Evolutionary conservation across 2,797 vertebrate species (phyloP), one percentile per base, ranked within the genome.

Genomic region (Capromys pilorides): DNA sequence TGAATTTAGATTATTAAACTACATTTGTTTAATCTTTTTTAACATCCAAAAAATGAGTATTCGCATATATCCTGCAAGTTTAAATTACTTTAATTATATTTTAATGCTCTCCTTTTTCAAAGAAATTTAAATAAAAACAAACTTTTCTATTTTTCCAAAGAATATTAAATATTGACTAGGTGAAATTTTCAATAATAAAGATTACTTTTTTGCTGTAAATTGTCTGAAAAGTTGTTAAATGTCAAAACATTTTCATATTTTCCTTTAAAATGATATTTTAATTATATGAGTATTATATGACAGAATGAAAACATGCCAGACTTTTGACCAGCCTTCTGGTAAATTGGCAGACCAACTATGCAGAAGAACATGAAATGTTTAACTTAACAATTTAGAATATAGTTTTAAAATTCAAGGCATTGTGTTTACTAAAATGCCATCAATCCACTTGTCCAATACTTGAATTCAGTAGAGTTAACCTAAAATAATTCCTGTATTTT

Each of bases 171-270:
- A 82, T 28, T 93, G 77, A 93, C 71, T 81, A 36, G 1, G 0
- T 36, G 19, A 92, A 86, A 77, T 24, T 93, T 12, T 88, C 86
- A 86, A 31, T 81, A 88, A 82, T 91, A 95, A 88, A 81, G 33
- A 54, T 41, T n/a, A 90, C 22, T 12, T 41, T 79, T 71, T 93
- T 84, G 77, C 28, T 67, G 36, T 45, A 87, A 78, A n/a, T 78
- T 82, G 0, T 77, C 82, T 31, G 9, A 14, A 78, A 90, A 73
- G 33, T 57, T 88, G 85, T 96, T 71, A 90, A 96, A 92, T 86
- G 33, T 92, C 82, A 95, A 93, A 93, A 81, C 19, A 91, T 88
- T 90, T 90, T 90, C 57, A 22, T 51, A 61, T 61, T 92, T 92
- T 92, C 81, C 54, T 66, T 88, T 49, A 83, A 86, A 94, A 67